Evolutionary conservation across 2,797 vertebrate species (phyloP), one percentile per base, ranked within the genome.

Genomic region (Eupleurogrammus muticus): DNA sequence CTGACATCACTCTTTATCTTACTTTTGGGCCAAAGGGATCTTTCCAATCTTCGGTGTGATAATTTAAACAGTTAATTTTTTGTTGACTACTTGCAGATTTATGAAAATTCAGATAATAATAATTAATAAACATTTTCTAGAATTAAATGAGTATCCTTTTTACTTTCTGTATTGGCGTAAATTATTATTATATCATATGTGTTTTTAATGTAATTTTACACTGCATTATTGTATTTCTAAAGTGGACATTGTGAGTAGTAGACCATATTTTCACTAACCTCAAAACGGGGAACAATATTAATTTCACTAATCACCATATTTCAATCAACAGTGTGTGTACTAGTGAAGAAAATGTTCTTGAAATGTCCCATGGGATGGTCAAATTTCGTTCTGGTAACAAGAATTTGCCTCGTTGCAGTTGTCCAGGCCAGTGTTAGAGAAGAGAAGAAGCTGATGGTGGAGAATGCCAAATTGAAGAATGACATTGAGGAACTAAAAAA

Each of bases 371-470:
- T 24, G 44, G n/a, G 54, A 63, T 17, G 14, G 8, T 66, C 36
- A 70, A 56, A 62, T 73, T 60, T 57, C 23, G 66, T 59, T 55
- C 56, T 52, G 2, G 49, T 75, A 73, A 86, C 58, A 49, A 40
- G 32, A 69, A 55, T 80, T 67, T 78, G 16, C 58, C n/a, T 74
- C 36, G 2, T 63, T 66, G 38, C 80, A 99, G 97, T 94, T 73
- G 91, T 96, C 73, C 97, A 99, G 91, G 95, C 97, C 87, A 96
- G 95, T 50, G 90, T 96, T 47, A 93, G 95, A 82, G 97, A 99
- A 86, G 97, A 99, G 90, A 99, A 99, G 94, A 98, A 97, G 75
- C 96, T 99, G 70, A 94, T 96, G 90, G 95, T 96, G 83, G 97
- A 99, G 94, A 99, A 99, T 77, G 93, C 95, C 73, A 98, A 97